phyloP scores from a whole-genome alignment of 2,797 vertebrate species.

The Spheniscus humboldti region DNA sequence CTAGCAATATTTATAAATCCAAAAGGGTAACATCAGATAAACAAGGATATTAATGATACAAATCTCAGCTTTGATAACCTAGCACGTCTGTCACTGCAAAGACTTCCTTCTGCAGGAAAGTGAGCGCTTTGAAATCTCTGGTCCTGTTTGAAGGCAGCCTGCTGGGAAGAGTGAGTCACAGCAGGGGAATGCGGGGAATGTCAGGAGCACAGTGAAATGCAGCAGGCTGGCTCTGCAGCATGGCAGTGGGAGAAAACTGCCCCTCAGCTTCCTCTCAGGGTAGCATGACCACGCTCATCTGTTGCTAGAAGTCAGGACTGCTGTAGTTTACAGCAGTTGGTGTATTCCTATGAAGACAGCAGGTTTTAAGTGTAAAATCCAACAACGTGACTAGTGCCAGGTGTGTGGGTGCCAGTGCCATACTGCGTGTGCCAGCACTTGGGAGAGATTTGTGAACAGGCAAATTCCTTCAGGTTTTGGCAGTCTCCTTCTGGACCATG shows the following conservation, averaged over 20 bases:
- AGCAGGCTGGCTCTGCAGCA: background rate
- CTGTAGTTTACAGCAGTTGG: background rate
- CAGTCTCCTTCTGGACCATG: background rate
- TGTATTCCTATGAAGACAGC: background rate
- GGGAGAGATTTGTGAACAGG: background rate
- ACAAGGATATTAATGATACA: background rate
- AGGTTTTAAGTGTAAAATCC: background rate
- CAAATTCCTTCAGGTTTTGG: background rate
- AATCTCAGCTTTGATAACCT: background rate
- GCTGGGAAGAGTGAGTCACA: background rate
- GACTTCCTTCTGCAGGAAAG: background rate
- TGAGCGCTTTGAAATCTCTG: background rate
- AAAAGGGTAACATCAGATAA: background rate
- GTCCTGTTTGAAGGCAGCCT: background rate
- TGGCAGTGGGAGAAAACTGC: background rate
- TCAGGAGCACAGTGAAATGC: background rate
- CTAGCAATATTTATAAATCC: background rate
- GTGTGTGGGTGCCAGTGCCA: background rate
- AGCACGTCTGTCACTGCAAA: background rate
- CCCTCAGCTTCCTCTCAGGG: background rate
- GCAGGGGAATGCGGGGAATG: slow-evolving; percentile 13
- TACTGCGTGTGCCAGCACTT: background rate
- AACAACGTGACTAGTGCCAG: background rate
- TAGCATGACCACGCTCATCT: background rate
- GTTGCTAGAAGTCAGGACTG: background rate